A percentile compares a stretch with the other conserved stretches of the same genome.
Evolutionary conservation across 2,797 vertebrate genomes (phyloP).

Genomic region (Cichlasoma orientale): DNA sequence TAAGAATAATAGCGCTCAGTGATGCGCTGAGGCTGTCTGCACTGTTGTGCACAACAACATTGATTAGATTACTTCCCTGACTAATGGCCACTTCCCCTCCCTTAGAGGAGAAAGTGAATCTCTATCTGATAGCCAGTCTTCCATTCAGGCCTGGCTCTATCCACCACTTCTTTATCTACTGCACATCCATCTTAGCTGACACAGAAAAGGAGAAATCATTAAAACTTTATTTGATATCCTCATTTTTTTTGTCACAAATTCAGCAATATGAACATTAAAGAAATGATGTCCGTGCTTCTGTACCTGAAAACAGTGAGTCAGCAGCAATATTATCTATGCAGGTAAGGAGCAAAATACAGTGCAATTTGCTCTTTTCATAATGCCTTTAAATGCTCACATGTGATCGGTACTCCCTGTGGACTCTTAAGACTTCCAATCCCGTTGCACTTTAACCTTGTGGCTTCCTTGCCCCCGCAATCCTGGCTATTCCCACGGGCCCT

Average conservation of each 20-base stretch:
- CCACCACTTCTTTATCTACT: conserved; percentile 57
- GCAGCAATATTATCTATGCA: background rate
- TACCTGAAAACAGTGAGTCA: background rate
- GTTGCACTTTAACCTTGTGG: conserved; percentile 43
- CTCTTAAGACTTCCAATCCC: conserved; percentile 33
- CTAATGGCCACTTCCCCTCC: conserved; percentile 77
- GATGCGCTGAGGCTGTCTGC: conserved; percentile 67
- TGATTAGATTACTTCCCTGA: conserved; percentile 78
- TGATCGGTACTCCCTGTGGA: conserved; percentile 50
- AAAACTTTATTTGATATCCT: conserved; percentile 42
- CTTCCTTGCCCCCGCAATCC: conserved; percentile 34
- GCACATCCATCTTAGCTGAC: conserved; percentile 43
- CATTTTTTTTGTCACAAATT: conserved; percentile 18
- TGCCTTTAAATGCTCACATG: conserved; percentile 42
- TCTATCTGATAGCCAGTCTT: conserved; percentile 74
- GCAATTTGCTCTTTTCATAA: conserved; percentile 21
- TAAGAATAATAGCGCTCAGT: conserved; percentile 74
- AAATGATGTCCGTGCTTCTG: background rate
- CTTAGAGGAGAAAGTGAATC: conserved; percentile 71
- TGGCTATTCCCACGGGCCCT: conserved; percentile 13
- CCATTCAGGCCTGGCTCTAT: conserved; percentile 57
- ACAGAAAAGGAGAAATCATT: conserved; percentile 44
- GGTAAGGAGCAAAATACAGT: conserved; percentile 20
- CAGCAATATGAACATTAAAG: background rate
- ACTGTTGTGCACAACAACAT: conserved; percentile 71